phyloP scores from a whole-genome alignment of 2,113 vertebrate species.

The Aplodontia rufa region DNA sequence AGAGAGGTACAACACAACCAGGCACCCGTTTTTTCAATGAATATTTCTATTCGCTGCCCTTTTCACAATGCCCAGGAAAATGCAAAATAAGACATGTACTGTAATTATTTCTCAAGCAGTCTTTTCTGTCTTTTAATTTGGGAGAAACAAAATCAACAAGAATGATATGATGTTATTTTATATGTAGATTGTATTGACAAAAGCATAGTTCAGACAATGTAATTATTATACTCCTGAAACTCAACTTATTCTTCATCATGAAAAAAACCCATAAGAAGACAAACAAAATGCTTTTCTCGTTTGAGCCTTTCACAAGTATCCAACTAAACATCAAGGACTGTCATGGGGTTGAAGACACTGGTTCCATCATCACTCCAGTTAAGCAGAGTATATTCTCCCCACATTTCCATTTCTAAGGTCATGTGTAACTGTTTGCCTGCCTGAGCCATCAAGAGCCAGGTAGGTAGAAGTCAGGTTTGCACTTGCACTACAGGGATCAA shows the following conservation, averaged over 20 bases:
- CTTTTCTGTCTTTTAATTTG: not conserved
- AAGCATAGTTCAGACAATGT: not conserved
- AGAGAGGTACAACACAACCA: not conserved
- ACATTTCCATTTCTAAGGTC: not conserved
- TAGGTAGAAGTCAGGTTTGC: not conserved
- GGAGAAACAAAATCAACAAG: not conserved
- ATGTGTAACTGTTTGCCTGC: not conserved
- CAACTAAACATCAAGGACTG: not conserved
- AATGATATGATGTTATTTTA: not conserved
- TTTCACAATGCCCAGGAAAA: not conserved
- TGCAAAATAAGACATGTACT: not conserved
- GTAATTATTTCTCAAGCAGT: not conserved
- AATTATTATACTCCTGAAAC: not conserved
- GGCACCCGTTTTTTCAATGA: not conserved
- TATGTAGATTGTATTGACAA: not conserved
- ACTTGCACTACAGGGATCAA: not conserved
- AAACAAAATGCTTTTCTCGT: conserved; percentile 13
- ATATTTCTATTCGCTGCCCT: not conserved
- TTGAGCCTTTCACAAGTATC: not conserved
- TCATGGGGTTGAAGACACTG: not conserved
- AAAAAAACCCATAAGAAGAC: not conserved
- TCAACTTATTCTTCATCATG: not conserved
- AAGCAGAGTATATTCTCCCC: not conserved
- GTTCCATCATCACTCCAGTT: not conserved
- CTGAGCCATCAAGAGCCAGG: not conserved